Evolutionary conservation across 2,113 vertebrate genomes (phyloP).

Genomic region (Salvelinus namaycush): DNA sequence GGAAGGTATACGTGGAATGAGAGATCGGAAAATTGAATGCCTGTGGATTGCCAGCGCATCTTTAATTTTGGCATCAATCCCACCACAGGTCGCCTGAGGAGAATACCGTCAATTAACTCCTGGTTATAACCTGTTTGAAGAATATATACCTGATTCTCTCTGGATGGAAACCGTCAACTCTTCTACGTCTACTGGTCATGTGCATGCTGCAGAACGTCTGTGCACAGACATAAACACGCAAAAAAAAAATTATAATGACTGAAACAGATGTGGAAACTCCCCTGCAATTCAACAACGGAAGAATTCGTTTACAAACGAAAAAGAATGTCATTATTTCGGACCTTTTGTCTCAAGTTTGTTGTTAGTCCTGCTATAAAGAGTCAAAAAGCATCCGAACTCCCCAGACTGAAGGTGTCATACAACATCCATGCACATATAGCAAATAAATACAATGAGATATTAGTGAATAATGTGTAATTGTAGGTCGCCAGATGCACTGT

Average conservation of each 20-base stretch:
- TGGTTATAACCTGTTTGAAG: background rate
- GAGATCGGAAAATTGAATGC: background rate
- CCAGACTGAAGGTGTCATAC: background rate
- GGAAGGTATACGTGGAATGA: conserved; percentile 4
- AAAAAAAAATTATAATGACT: background rate
- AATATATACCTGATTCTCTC: background rate
- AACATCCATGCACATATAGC: background rate
- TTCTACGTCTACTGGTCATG: background rate
- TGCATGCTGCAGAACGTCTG: background rate
- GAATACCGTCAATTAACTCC: conserved; percentile 7
- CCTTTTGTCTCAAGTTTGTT: background rate
- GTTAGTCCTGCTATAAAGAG: background rate
- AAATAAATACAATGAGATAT: background rate
- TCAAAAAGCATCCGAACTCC: background rate
- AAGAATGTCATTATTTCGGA: background rate
- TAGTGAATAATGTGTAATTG: background rate
- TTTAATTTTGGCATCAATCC: background rate
- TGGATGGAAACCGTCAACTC: background rate
- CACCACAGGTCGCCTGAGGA: conserved; percentile 22
- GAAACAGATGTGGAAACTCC: background rate
- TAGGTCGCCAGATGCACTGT: background rate
- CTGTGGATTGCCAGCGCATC: background rate
- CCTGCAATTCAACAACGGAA: background rate
- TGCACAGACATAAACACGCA: background rate
- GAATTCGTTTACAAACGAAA: background rate